Evolutionary conservation across 2,888 invertebrate genomes (phyloP), one percentile per base, ranked within the genome.

Genomic region (Pantelozetes paolii): DNA sequence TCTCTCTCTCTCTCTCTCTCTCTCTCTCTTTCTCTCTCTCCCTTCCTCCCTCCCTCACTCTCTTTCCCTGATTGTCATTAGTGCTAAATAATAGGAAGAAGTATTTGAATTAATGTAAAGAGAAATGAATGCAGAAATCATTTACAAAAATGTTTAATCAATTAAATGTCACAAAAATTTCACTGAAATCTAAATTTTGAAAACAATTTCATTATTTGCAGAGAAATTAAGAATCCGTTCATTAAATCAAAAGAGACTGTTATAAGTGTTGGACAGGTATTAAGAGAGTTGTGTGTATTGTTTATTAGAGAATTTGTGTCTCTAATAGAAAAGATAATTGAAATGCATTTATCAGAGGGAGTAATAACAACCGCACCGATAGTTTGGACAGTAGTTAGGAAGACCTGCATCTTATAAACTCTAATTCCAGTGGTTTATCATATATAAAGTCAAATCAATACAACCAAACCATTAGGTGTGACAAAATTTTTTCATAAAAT

Each of bases 401-500:
- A 18, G 18, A 30, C 59, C 6, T 28, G 3, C 32, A 59, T 59
- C 30, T 59, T 30, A 59, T 26, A 59, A 2, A 5, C 30, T 20
- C 30, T 59, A 32, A 30, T 9, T 30, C 30, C 59, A 30, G 30
- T 23, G 3, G 6, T 59, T 18, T 59, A 59, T 59, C 59, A 59
- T 59, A 13, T 2, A 5, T 6, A 59, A 30, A 30, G 30, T 28
- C 59, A 59, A 9, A 59, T 15, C 32, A 57, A 57, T 9, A 57
- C 30, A 15, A 32, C 59, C 30, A 30, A 26, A 59, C 13, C 59
- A 59, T 59, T 59, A 59, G 59, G 59, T 59, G 59, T 30, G 32
- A 32, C 59, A 9, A 32, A 3, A 32, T 59, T 59, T 59, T 59
- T 50, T 50, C 30, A 28, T 59, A 13, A 59, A 32, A 59, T 54